Conservation (phyloP, 2,888 invertebrate genomes). For the Cataglyphis rosenhaueri region DNA sequence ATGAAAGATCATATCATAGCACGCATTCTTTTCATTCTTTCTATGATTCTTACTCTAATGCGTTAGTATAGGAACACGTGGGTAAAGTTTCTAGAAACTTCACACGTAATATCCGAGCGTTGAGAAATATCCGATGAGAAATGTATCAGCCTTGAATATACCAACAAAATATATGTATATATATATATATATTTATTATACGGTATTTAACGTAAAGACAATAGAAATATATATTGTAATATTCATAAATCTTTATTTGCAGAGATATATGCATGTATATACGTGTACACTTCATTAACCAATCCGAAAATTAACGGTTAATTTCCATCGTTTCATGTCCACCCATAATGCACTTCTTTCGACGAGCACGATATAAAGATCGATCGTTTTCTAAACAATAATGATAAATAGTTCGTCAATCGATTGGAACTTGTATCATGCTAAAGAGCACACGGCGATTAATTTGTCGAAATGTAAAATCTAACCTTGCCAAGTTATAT, state of each 20-base stretch:
- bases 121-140: not conserved
- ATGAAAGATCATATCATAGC: too few relatives aligned
- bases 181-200: not conserved
- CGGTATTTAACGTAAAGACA: not conserved
- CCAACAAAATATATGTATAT: not conserved
- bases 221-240: conserved; percentile 9
- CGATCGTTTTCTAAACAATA: not conserved
- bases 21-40: too few relatives aligned
- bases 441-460: not conserved
- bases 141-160: not conserved
- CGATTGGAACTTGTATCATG: not conserved
- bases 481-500: conserved; percentile 58
- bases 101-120: too few relatives aligned
- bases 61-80: not conserved
- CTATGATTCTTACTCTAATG: not conserved
- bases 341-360: conserved; percentile 78
- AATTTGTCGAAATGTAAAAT: conserved; percentile 35
- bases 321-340: conserved; percentile 78
- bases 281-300: conserved; percentile 62
- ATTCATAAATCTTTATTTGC: conserved; percentile 57
- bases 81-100: not conserved
- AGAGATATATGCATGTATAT: conserved; percentile 2
- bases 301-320: conserved; percentile 77
- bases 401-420: not conserved
- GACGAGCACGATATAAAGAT: not conserved